Conservation (phyloP, 2,113 vertebrate genomes). For the Prunella fulvescens region DNA sequence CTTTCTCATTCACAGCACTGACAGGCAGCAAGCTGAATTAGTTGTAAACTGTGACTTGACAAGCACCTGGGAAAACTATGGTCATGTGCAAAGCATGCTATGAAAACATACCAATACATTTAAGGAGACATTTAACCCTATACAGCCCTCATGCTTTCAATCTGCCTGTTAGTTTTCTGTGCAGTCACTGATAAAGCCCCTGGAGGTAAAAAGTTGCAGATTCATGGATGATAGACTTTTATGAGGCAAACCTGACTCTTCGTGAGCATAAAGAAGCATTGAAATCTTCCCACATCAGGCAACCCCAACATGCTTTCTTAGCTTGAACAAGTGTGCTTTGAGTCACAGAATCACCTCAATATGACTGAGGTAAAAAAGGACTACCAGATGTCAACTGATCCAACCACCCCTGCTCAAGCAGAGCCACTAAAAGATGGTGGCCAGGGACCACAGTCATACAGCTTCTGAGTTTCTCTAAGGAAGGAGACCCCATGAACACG, state of each 20-base stretch:
- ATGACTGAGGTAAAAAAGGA: not conserved
- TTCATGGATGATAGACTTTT: not conserved
- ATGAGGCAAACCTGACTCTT: not conserved
- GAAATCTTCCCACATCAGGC: rapidly evolving
- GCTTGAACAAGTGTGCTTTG: not conserved
- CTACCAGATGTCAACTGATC: not conserved
- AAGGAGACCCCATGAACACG: not conserved
- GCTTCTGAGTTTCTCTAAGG: not conserved
- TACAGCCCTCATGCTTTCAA: not conserved
- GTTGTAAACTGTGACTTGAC: not conserved
- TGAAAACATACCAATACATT: not conserved
- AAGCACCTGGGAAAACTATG: not conserved
- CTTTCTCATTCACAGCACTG: not conserved
- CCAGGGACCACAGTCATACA: not conserved
- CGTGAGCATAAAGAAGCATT: not conserved
- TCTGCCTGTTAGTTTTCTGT: not conserved
- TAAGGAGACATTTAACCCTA: not conserved
- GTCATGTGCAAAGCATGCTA: not conserved
- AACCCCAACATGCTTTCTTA: not conserved
- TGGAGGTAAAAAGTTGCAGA: not conserved
- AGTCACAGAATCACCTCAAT: not conserved
- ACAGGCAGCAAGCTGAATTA: not conserved
- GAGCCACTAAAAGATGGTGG: not conserved
- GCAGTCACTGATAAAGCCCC: not conserved
- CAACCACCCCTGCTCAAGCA: not conserved